A percentile compares a stretch with the other conserved stretches of the same genome.
Conservation (phyloP, 2,797 vertebrate genomes). For the Malurus leucopterus region DNA sequence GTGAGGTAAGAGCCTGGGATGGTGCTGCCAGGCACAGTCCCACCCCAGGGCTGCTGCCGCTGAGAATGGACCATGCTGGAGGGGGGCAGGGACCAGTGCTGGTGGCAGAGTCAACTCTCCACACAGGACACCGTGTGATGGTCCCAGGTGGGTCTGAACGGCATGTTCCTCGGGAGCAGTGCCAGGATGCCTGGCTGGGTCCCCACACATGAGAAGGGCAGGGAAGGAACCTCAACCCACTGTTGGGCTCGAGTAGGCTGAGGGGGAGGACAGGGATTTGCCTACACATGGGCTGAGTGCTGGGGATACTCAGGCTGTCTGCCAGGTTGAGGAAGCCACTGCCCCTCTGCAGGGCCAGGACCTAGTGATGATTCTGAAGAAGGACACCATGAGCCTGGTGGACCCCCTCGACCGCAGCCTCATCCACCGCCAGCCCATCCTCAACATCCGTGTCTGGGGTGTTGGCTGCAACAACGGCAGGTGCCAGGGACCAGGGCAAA, state of each 20-base stretch:
- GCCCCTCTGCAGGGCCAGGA: constrained; percentile 82
- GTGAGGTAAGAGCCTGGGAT: constrained; percentile 76
- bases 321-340: not conserved
- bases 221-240: not conserved
- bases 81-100: not conserved
- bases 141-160: not conserved
- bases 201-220: not conserved
- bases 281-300: not conserved
- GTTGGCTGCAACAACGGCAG: constrained; percentile 95
- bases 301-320: not conserved
- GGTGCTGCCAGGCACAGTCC: not conserved
- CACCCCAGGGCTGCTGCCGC: not conserved
- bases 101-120: not conserved
- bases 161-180: not conserved
- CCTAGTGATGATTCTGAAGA: constrained; percentile 93
- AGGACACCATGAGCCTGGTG: constrained; percentile 89
- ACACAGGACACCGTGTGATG: rapidly evolving
- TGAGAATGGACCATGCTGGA: rapidly evolving
- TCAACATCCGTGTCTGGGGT: constrained; percentile 94
- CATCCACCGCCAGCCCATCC: constrained; percentile 90
- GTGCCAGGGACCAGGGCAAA: constrained; percentile 49
- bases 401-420: constrained; percentile 88
- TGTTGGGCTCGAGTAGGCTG: not conserved
- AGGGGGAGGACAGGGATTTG: rapidly evolving
- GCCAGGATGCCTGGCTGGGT: not conserved